phyloP scores from a whole-genome alignment of 2,113 vertebrate species.

The Archilochus colubris region DNA sequence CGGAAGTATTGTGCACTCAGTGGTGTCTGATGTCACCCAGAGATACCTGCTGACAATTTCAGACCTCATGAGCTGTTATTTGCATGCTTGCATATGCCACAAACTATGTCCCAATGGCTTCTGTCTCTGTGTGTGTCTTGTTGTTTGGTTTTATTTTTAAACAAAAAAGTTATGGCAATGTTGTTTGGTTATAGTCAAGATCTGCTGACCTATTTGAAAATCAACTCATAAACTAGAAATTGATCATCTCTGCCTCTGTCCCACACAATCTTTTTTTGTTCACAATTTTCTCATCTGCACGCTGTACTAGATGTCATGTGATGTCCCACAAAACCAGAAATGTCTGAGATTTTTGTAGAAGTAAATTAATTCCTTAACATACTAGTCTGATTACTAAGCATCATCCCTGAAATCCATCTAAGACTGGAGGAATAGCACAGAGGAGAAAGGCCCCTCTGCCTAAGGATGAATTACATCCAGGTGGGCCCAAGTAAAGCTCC shows the following conservation, averaged over 20 bases:
- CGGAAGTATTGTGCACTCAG: slow-evolving; percentile 57
- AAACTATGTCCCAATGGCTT: slow-evolving; percentile 48
- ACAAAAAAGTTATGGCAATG: background rate
- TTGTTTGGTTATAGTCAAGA: background rate
- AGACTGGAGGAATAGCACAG: background rate
- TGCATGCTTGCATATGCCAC: slow-evolving; percentile 41
- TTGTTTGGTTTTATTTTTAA: no score
- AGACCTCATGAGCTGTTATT: slow-evolving; percentile 36
- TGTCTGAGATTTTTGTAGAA: background rate
- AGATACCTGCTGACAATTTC: slow-evolving; percentile 49
- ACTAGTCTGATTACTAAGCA: background rate
- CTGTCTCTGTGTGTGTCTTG: background rate
- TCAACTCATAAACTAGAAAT: background rate
- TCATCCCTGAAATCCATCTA: background rate
- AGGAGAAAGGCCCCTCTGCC: background rate
- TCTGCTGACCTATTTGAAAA: background rate
- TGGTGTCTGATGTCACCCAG: slow-evolving; percentile 39
- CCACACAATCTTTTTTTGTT: background rate
- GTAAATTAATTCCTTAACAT: background rate
- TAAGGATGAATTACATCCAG: background rate
- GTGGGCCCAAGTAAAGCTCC: background rate
- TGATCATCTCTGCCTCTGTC: background rate
- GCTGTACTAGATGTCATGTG: background rate
- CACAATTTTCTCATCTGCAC: background rate
- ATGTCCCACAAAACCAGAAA: background rate